A percentile compares a stretch with the other conserved stretches of the same genome.
Evolutionary conservation across 2,888 invertebrate genomes (phyloP).

Genomic region (Phalera bucephala): DNA sequence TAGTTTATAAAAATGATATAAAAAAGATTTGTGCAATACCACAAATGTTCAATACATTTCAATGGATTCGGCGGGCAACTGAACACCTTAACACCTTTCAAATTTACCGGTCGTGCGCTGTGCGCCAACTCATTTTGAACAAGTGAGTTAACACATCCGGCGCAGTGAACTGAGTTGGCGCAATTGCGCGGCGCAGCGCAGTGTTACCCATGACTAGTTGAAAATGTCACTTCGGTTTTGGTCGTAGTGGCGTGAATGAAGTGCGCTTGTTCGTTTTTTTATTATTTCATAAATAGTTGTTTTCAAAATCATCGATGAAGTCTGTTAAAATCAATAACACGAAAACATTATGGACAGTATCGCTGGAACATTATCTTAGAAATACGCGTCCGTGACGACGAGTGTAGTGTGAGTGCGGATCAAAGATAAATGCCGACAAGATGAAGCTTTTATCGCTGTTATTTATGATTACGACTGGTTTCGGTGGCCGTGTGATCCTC

Average conservation of each 20-base stretch:
- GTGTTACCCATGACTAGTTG: no score
- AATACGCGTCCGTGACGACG: conserved; percentile 23
- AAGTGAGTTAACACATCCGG: no score
- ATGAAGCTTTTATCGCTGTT: conserved; percentile 69
- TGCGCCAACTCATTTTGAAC: no score
- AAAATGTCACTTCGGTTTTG: no score
- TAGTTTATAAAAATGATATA: no score
- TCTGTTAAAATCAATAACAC: conserved; percentile 13
- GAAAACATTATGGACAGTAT: conserved; percentile 6
- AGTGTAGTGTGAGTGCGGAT: conserved; percentile 28
- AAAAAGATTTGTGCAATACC: no score
- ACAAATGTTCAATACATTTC: no score
- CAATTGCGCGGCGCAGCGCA: no score
- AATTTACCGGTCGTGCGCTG: conserved; percentile 11
- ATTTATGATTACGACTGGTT: conserved; percentile 53
- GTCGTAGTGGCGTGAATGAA: no score
- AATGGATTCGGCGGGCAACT: no score
- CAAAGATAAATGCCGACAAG: conserved; percentile 63
- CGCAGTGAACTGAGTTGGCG: no score
- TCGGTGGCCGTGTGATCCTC: conserved; percentile 44
- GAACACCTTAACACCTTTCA: no score
- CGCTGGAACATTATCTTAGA: conserved; percentile 14
- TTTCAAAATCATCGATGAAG: conserved; percentile 25
- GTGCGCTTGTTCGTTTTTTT: conserved; percentile 4
- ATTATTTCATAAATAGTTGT: conserved; percentile 10